Base-by-base conservation (phyloP, 2,113 vertebrate species). In the Eretmochelys imbricata region DNA sequence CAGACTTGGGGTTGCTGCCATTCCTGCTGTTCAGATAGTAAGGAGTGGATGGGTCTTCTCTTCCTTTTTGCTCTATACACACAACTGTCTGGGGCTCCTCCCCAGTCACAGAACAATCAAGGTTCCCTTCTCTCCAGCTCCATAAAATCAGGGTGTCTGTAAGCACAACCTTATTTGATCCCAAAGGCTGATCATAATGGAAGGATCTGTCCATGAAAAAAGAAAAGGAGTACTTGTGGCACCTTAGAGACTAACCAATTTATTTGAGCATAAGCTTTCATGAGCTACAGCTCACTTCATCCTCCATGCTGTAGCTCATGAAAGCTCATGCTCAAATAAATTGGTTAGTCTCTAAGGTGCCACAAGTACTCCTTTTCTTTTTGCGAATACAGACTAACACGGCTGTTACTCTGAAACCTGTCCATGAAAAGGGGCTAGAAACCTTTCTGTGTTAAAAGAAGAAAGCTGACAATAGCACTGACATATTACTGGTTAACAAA, bases 1-100 rank as follows among this genome's bases (percentile, higher is more conserved):
- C 79, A 20, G 1, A 1, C 20, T 13, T 49, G 5, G 17, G 13
- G 80, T 1, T 0, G 5, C 75, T 75, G 38, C 49, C 51, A n/a
- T 2, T 82, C 3, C 69, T 72, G 48, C 27, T 92, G 22, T 16
- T 19, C 80, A 91, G 88, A 46, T 10, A 81, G 29, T 87, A 46
- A 19, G 87, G 62, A 86, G 4, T 54, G 84, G 5, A 19, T 51
- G 3, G 31, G 82, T 82, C 89, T 75, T 1, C 3, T 55, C 16
- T 80, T 25, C 9, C 29, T 31, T 20, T 93, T 81, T 93, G 22
- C 76, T 2, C 55, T 5, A 6, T 25, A 4, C 76, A 91, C 49
- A 0, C 2, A 55, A 80, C 3, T 19, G 53, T 53, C 0, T 72
- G 72, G 86, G 88, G 20, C 1, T 49, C 84, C 82, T 35, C 12